Percentiles rank a stretch among this genome's conserved stretches.
phyloP scores from a whole-genome alignment of 53 echinoderm and acorn worm species.

The Antedon mediterranea region DNA sequence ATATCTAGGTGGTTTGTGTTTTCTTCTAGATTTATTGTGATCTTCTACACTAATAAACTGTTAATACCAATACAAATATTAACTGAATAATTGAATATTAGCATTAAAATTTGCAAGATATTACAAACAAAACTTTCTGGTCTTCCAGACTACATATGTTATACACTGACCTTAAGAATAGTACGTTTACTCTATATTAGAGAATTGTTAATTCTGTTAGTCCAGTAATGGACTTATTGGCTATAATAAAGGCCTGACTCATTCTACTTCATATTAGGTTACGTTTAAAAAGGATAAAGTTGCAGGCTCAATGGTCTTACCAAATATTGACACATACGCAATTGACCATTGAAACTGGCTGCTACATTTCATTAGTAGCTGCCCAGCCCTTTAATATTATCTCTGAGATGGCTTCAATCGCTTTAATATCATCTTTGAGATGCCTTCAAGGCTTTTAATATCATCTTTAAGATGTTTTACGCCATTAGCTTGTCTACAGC shows the following conservation, averaged over 20 bases:
- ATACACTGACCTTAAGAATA: not conserved
- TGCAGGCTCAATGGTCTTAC: not conserved
- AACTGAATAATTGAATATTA: too few relatives aligned
- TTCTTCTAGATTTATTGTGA: too few relatives aligned
- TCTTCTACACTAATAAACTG: too few relatives aligned
- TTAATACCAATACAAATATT: too few relatives aligned
- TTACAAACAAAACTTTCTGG: too few relatives aligned
- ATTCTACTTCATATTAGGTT: not conserved
- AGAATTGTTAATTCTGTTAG: not conserved
- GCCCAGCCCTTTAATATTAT: not conserved
- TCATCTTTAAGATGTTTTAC: not conserved
- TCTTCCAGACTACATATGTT: too few relatives aligned
- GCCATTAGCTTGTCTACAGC: not conserved
- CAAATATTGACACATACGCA: not conserved
- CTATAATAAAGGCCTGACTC: not conserved
- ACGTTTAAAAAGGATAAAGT: not conserved
- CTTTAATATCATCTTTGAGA: too few relatives aligned
- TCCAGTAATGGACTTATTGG: not conserved
- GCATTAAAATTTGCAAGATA: too few relatives aligned
- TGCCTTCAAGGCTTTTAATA: too few relatives aligned
- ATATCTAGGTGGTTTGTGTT: not conserved
- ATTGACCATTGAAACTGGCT: not conserved
- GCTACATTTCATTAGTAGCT: not conserved
- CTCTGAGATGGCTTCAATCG: not conserved
- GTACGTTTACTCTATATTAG: not conserved